A percentile compares a stretch with the other conserved stretches of the same genome.
These are phyloP conservation scores for Andrena bucephala DNA, from an alignment of 2,888 invertebrate genomes.

Conservation along the genomic window DNA sequence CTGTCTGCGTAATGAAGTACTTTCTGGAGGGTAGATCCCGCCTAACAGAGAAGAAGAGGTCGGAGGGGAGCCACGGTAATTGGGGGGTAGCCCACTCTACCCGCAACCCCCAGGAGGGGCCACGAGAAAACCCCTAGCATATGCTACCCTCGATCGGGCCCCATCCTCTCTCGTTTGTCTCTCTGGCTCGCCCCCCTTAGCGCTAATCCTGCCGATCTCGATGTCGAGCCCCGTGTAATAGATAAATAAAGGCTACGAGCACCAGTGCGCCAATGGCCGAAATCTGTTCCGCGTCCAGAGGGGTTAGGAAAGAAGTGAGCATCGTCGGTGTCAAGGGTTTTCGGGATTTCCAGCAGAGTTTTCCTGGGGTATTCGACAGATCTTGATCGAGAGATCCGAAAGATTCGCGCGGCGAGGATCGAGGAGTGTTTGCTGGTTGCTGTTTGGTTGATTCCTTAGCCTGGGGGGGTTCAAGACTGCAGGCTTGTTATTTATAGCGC, in stretches of 20 bases:
- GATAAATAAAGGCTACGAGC: slow-evolving; percentile 81
- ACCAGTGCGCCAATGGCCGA: slow-evolving; percentile 30
- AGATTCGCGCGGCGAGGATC: neutral
- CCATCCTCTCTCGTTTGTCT: slow-evolving; percentile 31
- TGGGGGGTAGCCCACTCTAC: slow-evolving; percentile 83
- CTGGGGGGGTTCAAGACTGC: no score
- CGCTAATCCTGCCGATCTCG: slow-evolving; percentile 81
- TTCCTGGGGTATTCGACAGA: neutral
- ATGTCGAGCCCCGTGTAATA: slow-evolving; percentile 80
- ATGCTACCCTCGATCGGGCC: slow-evolving; percentile 76
- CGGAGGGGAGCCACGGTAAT: slow-evolving; percentile 81
- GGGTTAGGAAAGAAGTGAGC: slow-evolving; percentile 60
- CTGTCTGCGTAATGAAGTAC: slow-evolving; percentile 85
- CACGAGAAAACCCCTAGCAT: slow-evolving; percentile 80
- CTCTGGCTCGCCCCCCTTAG: slow-evolving; percentile 5
- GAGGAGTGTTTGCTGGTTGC: neutral
- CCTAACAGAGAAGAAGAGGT: slow-evolving; percentile 71
- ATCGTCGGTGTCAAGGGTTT: slow-evolving; percentile 56
- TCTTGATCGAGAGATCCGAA: neutral
- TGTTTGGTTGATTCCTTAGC: neutral
- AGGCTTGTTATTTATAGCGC: no score
- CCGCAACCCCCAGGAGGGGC: slow-evolving; percentile 78
- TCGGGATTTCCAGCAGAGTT: slow-evolving; percentile 13
- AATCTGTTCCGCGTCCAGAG: slow-evolving; percentile 57
- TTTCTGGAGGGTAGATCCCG: slow-evolving; percentile 80